phyloP scores from a whole-genome alignment of 37 sponge, comb jelly and placozoan genomes.

The Agelas oroides region DNA sequence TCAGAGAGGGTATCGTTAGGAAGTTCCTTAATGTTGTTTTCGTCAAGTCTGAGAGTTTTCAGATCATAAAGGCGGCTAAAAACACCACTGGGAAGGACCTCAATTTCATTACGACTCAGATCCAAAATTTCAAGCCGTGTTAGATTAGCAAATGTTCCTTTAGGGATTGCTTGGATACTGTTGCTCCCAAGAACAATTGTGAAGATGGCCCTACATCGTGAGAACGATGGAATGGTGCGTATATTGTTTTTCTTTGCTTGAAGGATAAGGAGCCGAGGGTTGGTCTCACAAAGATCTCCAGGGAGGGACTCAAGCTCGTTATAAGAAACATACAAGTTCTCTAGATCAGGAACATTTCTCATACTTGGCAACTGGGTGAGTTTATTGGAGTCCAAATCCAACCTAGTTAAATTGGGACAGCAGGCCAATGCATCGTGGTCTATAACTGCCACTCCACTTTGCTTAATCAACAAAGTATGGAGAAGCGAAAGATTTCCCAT shows the following conservation, averaged over 20 bases:
- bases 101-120: constrained; percentile 32
- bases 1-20: constrained; percentile 32
- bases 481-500: constrained; percentile 7
- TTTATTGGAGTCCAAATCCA: constrained; percentile 17
- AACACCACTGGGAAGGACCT: not conserved
- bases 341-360: constrained; percentile 15
- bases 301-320: constrained; percentile 28
- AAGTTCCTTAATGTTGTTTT: constrained; percentile 44
- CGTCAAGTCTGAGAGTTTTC: not conserved
- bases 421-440: constrained; percentile 31
- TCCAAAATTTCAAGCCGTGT: not conserved
- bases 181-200: constrained; percentile 1
- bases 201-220: not conserved
- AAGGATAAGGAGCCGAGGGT: not conserved
- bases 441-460: constrained; percentile 7
- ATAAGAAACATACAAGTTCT: constrained; percentile 2
- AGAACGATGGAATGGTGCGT: constrained; percentile 7
- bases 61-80: constrained; percentile 5
- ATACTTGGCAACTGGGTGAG: constrained; percentile 37
- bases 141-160: not conserved
- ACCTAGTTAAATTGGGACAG: not conserved
- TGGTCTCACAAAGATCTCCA: constrained; percentile 28
- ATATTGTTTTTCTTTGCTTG: constrained; percentile 25
- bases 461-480: not conserved
- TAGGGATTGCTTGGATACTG: not conserved